Conservation (phyloP, 2,888 invertebrate genomes). For the Amblyteles armatorius region DNA sequence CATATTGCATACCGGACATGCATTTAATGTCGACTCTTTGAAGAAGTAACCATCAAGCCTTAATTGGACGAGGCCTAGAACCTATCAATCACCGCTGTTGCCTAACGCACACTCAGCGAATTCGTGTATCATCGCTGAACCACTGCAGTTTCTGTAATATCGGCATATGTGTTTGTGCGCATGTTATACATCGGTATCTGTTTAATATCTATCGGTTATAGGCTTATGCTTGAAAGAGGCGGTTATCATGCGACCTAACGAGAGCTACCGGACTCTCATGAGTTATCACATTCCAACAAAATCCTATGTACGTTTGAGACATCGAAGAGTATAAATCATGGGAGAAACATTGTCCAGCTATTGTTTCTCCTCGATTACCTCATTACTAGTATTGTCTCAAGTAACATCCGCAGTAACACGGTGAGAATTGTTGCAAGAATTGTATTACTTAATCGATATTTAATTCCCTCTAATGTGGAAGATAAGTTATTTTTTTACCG, state of each 20-base stretch:
- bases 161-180: background rate
- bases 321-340: background rate
- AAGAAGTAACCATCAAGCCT: conserved; percentile 24
- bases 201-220: conserved; percentile 48
- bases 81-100: conserved; percentile 42
- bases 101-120: background rate
- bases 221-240: conserved; percentile 28
- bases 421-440: conserved; percentile 17
- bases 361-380: conserved; percentile 6
- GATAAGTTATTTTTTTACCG: background rate
- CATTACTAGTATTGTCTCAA: conserved; percentile 30
- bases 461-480: background rate
- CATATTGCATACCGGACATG: conserved; percentile 27
- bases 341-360: conserved; percentile 1
- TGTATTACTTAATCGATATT: background rate
- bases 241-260: background rate
- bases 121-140: background rate
- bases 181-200: conserved; percentile 49
- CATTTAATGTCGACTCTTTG: conserved; percentile 46
- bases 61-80: conserved; percentile 44
- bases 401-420: background rate
- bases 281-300: background rate
- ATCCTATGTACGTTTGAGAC: background rate
- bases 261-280: background rate
- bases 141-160: background rate